Conservation (phyloP, 2,797 vertebrate species). For the Pseudomugil gertrudae region DNA sequence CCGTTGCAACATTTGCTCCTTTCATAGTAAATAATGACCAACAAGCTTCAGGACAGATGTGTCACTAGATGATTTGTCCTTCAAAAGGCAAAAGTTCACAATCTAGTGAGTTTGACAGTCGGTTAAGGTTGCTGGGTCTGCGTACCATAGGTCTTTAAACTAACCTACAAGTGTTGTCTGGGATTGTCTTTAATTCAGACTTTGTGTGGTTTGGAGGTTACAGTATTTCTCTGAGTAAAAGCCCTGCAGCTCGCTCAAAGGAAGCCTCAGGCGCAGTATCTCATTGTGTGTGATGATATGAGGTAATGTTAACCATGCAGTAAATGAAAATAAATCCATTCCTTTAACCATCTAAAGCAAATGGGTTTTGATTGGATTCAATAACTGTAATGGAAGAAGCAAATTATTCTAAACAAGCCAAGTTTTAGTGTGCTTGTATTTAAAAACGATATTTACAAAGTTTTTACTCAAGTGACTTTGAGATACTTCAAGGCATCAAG, state of each 20-base stretch:
- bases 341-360: constrained; percentile 6
- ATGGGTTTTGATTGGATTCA: constrained; percentile 5
- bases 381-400: not conserved
- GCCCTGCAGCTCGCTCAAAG: constrained; percentile 49
- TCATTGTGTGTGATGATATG: constrained; percentile 41
- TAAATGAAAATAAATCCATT: constrained; percentile 16
- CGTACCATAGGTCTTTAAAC: constrained; percentile 22
- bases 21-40: constrained; percentile 45
- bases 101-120: not conserved
- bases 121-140: not conserved
- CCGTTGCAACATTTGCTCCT: constrained; percentile 48
- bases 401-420: not conserved
- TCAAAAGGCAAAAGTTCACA: constrained; percentile 15
- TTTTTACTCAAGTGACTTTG: not conserved
- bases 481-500: not conserved
- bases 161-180: constrained; percentile 19
- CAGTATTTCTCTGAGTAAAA: constrained; percentile 36
- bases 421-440: not conserved
- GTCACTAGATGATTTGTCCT: constrained; percentile 34
- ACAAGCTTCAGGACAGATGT: constrained; percentile 54
- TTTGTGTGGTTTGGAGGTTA: constrained; percentile 25
- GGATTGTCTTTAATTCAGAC: constrained; percentile 19
- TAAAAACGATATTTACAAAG: too few species aligned
- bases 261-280: constrained; percentile 46
- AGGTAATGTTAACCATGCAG: constrained; percentile 19